phyloP scores from a whole-genome alignment of 2,888 invertebrate genomes.

The Chrysomela aeneicollis region DNA sequence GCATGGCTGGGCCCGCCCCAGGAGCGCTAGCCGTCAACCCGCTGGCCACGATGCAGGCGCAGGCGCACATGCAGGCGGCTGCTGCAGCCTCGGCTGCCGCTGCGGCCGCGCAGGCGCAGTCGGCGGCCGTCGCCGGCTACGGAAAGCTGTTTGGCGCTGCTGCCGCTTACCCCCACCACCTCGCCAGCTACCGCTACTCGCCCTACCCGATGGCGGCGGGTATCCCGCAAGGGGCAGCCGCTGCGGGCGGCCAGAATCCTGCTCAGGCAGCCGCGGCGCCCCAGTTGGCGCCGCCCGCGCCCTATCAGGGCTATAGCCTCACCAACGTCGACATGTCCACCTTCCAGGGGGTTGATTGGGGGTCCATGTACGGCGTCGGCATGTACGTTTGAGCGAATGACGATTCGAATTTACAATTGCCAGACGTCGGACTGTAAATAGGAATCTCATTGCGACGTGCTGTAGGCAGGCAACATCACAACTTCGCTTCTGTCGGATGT shows the following conservation, averaged over 20 bases:
- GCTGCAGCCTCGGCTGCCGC: conserved; percentile 57
- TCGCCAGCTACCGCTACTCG: conserved; percentile 68
- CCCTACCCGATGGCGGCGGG: conserved; percentile 68
- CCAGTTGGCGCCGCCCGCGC: conserved; percentile 69
- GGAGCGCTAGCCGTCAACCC: conserved; percentile 67
- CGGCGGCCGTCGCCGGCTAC: conserved; percentile 70
- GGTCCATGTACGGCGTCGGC: conserved; percentile 90
- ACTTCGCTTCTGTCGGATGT: conserved; percentile 31
- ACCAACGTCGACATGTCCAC: conserved; percentile 92
- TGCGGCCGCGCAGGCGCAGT: conserved; percentile 68
- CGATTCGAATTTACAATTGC: conserved; percentile 56
- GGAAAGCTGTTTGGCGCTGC: conserved; percentile 70
- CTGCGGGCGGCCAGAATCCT: conserved; percentile 57
- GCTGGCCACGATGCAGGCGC: conserved; percentile 65
- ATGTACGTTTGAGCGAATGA: conserved; percentile 80
- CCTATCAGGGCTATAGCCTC: conserved; percentile 80
- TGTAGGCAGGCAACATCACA: conserved; percentile 49
- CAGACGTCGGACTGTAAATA: conserved; percentile 39
- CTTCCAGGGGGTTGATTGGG: conserved; percentile 92
- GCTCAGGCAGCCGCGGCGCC: conserved; percentile 69
- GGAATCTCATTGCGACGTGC: conserved; percentile 48
- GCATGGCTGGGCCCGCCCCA: conserved; percentile 68
- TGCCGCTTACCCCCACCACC: conserved; percentile 62
- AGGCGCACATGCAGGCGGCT: conserved; percentile 59
- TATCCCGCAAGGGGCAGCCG: conserved; percentile 60